These are phyloP conservation scores for Copidosoma floridanum DNA, from an alignment of 1,140 invertebrate species.

Conservation along the genomic window DNA sequence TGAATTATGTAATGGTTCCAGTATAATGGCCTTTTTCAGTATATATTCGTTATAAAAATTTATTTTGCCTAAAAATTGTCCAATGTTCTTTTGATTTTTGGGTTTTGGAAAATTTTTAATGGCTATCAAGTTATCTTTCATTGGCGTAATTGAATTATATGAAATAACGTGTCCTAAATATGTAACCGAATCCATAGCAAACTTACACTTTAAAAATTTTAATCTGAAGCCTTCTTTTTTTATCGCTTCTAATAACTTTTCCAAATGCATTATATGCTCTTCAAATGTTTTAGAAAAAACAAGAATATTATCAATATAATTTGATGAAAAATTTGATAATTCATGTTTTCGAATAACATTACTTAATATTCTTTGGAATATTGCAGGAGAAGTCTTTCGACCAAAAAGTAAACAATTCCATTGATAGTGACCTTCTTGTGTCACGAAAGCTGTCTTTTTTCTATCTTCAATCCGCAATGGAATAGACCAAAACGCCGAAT, in stretches of 20 bases:
- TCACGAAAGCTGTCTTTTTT: too few species aligned
- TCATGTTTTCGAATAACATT: constrained; percentile 37
- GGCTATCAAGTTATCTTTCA: constrained; percentile 30
- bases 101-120: constrained; percentile 21
- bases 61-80: constrained; percentile 5
- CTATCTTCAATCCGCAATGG: too few species aligned
- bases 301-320: constrained; percentile 43
- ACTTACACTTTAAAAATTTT: background rate
- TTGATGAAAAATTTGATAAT: constrained; percentile 31
- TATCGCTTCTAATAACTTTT: background rate
- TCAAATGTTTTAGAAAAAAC: constrained; percentile 44
- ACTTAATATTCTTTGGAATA: constrained; percentile 27
- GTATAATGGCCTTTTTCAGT: constrained; percentile 9
- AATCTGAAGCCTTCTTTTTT: too few species aligned
- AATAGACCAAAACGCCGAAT: too few species aligned
- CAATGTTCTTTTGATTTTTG: background rate
- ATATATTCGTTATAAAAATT: constrained; percentile 16
- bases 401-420: constrained; percentile 38
- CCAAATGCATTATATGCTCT: constrained; percentile 26
- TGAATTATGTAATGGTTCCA: constrained; percentile 22
- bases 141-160: constrained; percentile 1
- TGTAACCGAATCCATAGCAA: background rate
- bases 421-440: constrained; percentile 34
- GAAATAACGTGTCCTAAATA: background rate
- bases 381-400: constrained; percentile 34